Evolutionary conservation across 2,113 vertebrate genomes (phyloP), one percentile per base, ranked within the genome.

Genomic region (Thunnus thynnus): DNA sequence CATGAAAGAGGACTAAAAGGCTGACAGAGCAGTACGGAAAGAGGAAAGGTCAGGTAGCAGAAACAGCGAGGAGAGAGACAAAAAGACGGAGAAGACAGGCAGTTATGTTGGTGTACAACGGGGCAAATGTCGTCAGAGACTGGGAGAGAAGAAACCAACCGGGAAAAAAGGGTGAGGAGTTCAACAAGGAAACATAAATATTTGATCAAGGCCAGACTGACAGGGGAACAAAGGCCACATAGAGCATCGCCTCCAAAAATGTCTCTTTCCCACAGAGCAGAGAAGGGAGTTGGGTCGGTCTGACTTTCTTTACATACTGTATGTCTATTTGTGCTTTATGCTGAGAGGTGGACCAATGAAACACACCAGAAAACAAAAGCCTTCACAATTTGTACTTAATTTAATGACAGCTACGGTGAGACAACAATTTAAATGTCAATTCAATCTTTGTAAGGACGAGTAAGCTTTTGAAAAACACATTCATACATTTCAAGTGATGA

Each of bases 131-230:
- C 91, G 90, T 93, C 93, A 94, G 78, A 89, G 88, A 78, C 65
- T 36, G 69, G 65, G 86, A 60, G 60, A 85, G 76, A 52, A 83
- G 85, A 81, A 86, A 78, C 64, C 72, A 50, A 82, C 76, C 56
- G 72, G 87, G 88, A 91, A 80, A 90, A 87, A 91, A 73, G 86
- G 92, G 92, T 94, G 82, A 93, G 82, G 73, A 92, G 93, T 89
- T 94, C 94, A 94, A 73, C 75, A 20, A 88, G 86, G 90, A 91
- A 94, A 91, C 92, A 93, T 93, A 94, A 94, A 96, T 94, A 95
- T 94, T 94, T 93, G 83, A 93, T 93, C 81, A 85, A 86, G 89
- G 88, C 80, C 85, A 82, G 90, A 94, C 89, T 93, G 94, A 94
- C 94, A 94, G 80, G 85, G 72, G 84, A 94, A 95, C 94, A 95